These are phyloP conservation scores for Ammodramus savannarum DNA, from an alignment of 2,113 vertebrate species.

Conservation along the genomic window DNA sequence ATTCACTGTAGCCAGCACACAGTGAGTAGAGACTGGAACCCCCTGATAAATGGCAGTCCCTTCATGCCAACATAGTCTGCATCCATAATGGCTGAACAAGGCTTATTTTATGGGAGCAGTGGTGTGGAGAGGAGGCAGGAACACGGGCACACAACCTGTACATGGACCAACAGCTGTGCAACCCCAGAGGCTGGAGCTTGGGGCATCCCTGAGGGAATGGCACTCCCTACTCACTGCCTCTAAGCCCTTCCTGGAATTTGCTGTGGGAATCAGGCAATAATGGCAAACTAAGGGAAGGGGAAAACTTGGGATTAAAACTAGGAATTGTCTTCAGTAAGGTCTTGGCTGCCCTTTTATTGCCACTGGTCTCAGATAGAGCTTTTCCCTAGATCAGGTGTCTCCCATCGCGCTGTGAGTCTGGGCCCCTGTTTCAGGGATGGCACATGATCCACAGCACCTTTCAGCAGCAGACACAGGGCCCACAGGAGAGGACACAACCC, in stretches of 20 bases:
- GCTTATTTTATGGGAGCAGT: background rate
- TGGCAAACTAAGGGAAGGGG: background rate
- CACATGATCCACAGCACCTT: fast-evolving
- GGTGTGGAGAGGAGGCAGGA: background rate
- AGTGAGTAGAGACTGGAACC: background rate
- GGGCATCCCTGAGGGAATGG: background rate
- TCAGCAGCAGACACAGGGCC: background rate
- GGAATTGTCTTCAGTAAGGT: background rate
- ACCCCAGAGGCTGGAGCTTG: background rate
- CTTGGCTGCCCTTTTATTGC: background rate
- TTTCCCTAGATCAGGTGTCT: background rate
- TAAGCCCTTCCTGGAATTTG: background rate
- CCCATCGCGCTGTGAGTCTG: fast-evolving
- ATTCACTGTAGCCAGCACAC: background rate
- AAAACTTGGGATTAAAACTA: background rate
- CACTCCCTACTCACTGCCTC: fast-evolving
- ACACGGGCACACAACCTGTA: background rate
- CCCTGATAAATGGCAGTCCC: background rate
- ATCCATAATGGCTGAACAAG: background rate
- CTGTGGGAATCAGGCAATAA: background rate
- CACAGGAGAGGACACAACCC: background rate
- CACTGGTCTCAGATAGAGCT: background rate
- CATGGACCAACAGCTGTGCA: background rate
- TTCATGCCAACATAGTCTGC: fast-evolving
- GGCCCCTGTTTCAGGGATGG: background rate